These are phyloP conservation scores for Andricus curvator DNA, from an alignment of 2,888 invertebrate species.

Conservation along the genomic window DNA sequence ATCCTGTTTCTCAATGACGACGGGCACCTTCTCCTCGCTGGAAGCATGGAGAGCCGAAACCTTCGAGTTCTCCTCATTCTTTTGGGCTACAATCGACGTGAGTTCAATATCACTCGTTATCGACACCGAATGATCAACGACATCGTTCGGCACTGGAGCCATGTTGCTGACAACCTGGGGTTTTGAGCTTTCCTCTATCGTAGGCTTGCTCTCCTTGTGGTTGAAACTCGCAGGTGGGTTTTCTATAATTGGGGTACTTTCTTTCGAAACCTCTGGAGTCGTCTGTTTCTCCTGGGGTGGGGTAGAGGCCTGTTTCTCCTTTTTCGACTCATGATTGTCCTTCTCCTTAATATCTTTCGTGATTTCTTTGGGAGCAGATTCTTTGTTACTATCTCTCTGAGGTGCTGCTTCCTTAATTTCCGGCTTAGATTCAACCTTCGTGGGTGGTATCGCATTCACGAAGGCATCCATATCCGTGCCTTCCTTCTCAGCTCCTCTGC, in stretches of 20 bases:
- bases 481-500: conserved; percentile 82
- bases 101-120: conserved; percentile 58
- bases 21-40: conserved; percentile 39
- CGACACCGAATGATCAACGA: conserved; percentile 65
- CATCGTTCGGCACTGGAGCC: conserved; percentile 65
- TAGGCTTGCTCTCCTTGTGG: conserved; percentile 64
- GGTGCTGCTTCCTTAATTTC: conserved; percentile 54
- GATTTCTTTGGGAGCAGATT: conserved; percentile 53
- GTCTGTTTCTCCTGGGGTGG: conserved; percentile 44
- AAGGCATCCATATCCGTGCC: conserved; percentile 83
- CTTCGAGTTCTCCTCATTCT: conserved; percentile 77
- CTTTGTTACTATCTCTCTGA: conserved; percentile 59
- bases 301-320: conserved; percentile 56
- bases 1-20: conserved; percentile 59
- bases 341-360: conserved; percentile 67
- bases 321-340: conserved; percentile 67
- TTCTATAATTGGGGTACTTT: conserved; percentile 55
- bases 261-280: conserved; percentile 55
- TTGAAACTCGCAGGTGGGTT: conserved; percentile 51
- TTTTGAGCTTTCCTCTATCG: conserved; percentile 61
- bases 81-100: conserved; percentile 75
- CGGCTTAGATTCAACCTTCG: conserved; percentile 47
- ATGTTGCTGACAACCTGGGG: background rate
- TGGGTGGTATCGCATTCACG: conserved; percentile 68
- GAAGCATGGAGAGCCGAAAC: conserved; percentile 62